Conservation (phyloP, 2,888 invertebrate species). For the Drosophila mayaguana region DNA sequence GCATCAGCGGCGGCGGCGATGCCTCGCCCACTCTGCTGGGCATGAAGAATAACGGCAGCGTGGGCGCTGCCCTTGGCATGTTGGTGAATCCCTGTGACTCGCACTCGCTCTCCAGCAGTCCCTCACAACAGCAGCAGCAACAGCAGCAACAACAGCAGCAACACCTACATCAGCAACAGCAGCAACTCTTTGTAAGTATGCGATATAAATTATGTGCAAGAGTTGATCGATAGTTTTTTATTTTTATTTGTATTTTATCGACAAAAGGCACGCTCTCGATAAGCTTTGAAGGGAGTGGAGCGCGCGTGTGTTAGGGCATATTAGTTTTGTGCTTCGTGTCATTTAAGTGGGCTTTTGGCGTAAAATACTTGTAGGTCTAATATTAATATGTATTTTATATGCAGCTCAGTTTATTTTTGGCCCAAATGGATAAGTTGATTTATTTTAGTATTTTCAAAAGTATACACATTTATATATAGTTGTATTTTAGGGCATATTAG, state of each 20-base stretch:
- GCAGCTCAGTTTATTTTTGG: too few relatives aligned
- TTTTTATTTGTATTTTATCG: not conserved
- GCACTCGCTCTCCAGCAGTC: constrained; percentile 84
- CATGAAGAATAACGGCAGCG: constrained; percentile 68
- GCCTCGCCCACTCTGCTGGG: constrained; percentile 67
- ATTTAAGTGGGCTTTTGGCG: not conserved
- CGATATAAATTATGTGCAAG: not conserved
- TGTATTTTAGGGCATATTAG: too few relatives aligned
- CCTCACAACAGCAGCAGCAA: constrained; percentile 60
- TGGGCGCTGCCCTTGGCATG: constrained; percentile 57
- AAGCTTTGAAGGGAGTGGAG: not conserved
- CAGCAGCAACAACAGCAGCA: constrained; percentile 52
- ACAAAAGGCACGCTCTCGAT: not conserved
- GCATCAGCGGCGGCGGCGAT: constrained; percentile 62
- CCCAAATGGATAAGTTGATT: too few relatives aligned
- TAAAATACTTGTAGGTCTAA: too few relatives aligned
- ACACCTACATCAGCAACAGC: constrained; percentile 23
- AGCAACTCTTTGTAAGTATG: constrained; percentile 67
- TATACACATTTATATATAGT: too few relatives aligned
- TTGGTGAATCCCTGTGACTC: constrained; percentile 77
- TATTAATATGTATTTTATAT: too few relatives aligned
- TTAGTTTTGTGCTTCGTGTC: not conserved
- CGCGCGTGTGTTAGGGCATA: not conserved
- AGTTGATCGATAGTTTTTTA: constrained; percentile 5
- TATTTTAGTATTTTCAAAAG: too few relatives aligned